Conservation (phyloP, 2,113 vertebrate genomes). For the Tylochromis polylepis region DNA sequence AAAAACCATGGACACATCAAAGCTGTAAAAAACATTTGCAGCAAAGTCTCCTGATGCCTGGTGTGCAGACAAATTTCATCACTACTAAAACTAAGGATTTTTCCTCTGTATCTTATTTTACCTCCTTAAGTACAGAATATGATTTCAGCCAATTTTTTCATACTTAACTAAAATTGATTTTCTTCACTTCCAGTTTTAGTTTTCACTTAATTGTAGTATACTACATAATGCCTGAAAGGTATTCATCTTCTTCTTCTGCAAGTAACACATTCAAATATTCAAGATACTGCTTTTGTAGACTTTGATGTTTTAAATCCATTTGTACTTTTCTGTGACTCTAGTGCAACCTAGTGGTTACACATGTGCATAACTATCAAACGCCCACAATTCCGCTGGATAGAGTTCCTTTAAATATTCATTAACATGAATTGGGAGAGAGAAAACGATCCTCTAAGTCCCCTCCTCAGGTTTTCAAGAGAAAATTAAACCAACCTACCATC, state of each 20-base stretch:
- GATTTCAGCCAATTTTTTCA: accelerated
- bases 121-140: neutral
- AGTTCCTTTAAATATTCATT: neutral
- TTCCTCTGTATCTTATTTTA: neutral
- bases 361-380: neutral
- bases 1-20: neutral
- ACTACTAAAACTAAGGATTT: neutral
- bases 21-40: neutral
- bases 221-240: neutral
- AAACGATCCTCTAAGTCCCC: neutral
- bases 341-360: conserved; percentile 41
- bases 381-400: neutral
- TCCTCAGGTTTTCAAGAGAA: neutral
- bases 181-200: accelerated
- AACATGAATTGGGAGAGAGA: neutral
- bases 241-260: neutral
- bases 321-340: neutral
- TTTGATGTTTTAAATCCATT: neutral
- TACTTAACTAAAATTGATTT: neutral
- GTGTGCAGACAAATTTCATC: too few species aligned
- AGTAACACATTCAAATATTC: neutral
- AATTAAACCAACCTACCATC: conserved; percentile 78
- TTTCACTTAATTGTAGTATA: neutral
- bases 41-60: accelerated
- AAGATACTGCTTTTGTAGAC: neutral